These are phyloP conservation scores for Lagorchestes hirsutus DNA, from an alignment of 2,797 vertebrate species.

Conservation along the genomic window DNA sequence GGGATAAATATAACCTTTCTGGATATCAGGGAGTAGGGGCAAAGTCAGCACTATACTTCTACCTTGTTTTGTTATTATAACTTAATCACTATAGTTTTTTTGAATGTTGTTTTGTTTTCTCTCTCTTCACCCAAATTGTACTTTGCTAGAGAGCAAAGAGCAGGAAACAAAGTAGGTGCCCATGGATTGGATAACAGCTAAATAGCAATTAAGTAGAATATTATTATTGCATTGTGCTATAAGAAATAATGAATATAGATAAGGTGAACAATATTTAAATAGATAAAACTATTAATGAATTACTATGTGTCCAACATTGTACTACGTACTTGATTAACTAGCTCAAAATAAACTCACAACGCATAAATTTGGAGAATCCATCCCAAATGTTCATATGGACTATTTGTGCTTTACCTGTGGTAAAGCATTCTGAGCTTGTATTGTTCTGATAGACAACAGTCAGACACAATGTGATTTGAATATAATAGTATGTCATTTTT, in stretches of 20 bases:
- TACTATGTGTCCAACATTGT: background rate
- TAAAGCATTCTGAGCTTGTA: background rate
- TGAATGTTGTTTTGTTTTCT: background rate
- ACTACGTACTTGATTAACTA: too few relatives aligned
- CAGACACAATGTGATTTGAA: background rate
- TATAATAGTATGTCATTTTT: background rate
- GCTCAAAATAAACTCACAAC: too few relatives aligned
- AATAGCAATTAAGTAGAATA: background rate
- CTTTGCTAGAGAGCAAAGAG: too few relatives aligned
- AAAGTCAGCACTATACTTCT: too few relatives aligned
- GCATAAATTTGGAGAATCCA: background rate
- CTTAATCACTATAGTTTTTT: background rate
- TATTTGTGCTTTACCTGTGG: background rate
- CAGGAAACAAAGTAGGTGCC: too few relatives aligned
- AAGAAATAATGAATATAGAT: too few relatives aligned
- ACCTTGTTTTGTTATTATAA: background rate
- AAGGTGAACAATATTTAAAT: background rate
- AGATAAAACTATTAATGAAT: background rate
- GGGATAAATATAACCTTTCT: background rate
- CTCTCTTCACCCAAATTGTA: background rate
- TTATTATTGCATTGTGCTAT: background rate
- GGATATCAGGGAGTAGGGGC: too few relatives aligned
- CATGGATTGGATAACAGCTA: too few relatives aligned
- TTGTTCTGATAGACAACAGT: background rate
- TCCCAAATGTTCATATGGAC: background rate